Conservation (phyloP, 2,888 invertebrate species). For the Drepanosiphum platanoidis region DNA sequence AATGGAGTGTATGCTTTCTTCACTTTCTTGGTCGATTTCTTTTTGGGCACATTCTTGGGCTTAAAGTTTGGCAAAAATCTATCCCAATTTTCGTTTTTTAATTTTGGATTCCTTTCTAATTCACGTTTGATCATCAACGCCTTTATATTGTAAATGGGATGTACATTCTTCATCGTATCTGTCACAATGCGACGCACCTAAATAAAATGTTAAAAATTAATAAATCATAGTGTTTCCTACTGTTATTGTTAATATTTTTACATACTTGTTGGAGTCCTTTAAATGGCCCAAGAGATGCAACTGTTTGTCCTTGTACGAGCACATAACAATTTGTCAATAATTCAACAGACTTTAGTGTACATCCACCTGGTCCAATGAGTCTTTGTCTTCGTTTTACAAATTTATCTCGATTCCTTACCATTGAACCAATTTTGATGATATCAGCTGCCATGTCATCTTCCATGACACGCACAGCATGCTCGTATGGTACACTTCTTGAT, state of each 20-base stretch:
- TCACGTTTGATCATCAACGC: constrained; percentile 97
- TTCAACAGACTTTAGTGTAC: constrained; percentile 96
- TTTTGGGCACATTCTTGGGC: constrained; percentile 87
- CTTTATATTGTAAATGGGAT: constrained; percentile 98
- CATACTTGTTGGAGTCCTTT: constrained; percentile 80
- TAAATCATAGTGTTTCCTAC: neutral
- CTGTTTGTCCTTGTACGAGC: constrained; percentile 96
- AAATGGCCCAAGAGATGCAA: constrained; percentile 95
- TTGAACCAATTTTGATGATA: constrained; percentile 93
- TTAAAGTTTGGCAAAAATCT: constrained; percentile 95
- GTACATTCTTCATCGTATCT: constrained; percentile 98
- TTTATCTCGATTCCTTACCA: constrained; percentile 90
- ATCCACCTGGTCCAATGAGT: constrained; percentile 96
- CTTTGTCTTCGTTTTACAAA: constrained; percentile 95
- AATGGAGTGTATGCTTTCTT: constrained; percentile 98
- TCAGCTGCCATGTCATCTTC: constrained; percentile 94
- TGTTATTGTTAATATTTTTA: neutral
- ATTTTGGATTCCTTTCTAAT: constrained; percentile 88
- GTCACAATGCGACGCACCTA: constrained; percentile 86
- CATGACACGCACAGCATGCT: constrained; percentile 88
- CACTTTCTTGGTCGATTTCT: constrained; percentile 86
- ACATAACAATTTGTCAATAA: constrained; percentile 96
- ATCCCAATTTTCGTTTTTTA: constrained; percentile 96
- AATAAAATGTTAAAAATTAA: constrained; percentile 47
- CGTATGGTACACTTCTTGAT: constrained; percentile 94